phyloP scores from a whole-genome alignment of 1,140 invertebrate species.

The Eumeta japonica region DNA sequence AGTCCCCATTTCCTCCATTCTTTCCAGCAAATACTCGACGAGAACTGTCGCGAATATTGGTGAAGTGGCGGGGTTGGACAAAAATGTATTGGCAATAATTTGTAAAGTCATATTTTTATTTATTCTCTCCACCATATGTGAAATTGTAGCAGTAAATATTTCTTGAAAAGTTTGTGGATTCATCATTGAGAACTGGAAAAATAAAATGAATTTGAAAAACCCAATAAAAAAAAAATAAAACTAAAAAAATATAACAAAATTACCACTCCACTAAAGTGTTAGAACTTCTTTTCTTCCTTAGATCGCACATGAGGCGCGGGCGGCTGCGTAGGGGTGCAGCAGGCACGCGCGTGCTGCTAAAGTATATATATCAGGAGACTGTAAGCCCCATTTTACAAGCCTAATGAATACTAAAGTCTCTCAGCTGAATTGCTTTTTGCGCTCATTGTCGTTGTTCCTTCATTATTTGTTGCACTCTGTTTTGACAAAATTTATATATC shows the following conservation, averaged over 20 bases:
- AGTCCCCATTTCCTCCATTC: slow-evolving; percentile 97
- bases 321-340: slow-evolving; percentile 9
- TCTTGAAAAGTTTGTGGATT: slow-evolving; percentile 87
- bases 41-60: slow-evolving; percentile 96
- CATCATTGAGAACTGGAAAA: slow-evolving; percentile 82
- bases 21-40: slow-evolving; percentile 90
- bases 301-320: slow-evolving; percentile 72
- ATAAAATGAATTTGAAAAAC: slow-evolving; percentile 14
- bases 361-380: slow-evolving; percentile 83
- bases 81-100: slow-evolving; percentile 93
- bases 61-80: slow-evolving; percentile 90
- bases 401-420: slow-evolving; percentile 85
- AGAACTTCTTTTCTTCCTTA: slow-evolving; percentile 93
- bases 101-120: slow-evolving; percentile 84
- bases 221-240: neutral
- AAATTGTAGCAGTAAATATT: slow-evolving; percentile 86
- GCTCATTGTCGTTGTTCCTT: slow-evolving; percentile 26
- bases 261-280: slow-evolving; percentile 88
- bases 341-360: slow-evolving; percentile 52
- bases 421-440: slow-evolving; percentile 74
- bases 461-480: slow-evolving; percentile 25
- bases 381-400: slow-evolving; percentile 84
- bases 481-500: too few relatives aligned
- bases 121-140: slow-evolving; percentile 86
- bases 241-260: slow-evolving; percentile 26